Conservation (phyloP, 1,140 invertebrate species). For the Drosophila nannoptera region DNA sequence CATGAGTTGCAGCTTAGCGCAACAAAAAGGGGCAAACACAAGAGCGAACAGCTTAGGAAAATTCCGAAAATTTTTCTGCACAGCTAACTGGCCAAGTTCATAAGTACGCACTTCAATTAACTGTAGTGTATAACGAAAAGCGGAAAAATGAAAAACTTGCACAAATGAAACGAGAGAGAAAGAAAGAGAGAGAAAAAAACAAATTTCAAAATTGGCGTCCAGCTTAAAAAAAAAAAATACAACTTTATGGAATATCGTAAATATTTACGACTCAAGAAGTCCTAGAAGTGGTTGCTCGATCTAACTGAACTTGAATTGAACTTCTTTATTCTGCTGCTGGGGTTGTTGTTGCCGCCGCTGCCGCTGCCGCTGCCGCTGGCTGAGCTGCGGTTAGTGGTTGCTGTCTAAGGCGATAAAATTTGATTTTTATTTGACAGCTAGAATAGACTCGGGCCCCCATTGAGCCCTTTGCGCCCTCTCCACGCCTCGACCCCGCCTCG, state of each 20-base stretch:
- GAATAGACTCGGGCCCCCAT: conserved; percentile 26
- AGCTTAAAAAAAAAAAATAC: conserved; percentile 33
- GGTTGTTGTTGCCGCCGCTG: too few relatives aligned
- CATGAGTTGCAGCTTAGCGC: conserved; percentile 34
- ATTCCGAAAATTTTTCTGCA: conserved; percentile 12
- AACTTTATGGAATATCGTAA: conserved; percentile 66
- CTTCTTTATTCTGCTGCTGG: conserved; percentile 15
- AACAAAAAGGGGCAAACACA: not conserved
- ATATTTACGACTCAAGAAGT: conserved; percentile 59
- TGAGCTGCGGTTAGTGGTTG: conserved; percentile 24
- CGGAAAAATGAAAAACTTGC: not conserved
- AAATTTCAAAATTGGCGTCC: conserved; percentile 41
- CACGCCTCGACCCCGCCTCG: not conserved
- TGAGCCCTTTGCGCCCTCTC: conserved; percentile 25
- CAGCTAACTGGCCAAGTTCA: conserved; percentile 36
- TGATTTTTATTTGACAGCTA: conserved; percentile 39
- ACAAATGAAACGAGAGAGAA: not conserved
- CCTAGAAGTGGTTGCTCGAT: conserved; percentile 14
- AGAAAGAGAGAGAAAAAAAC: conserved; percentile 16
- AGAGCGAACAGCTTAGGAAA: conserved; percentile 6
- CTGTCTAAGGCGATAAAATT: conserved; percentile 27
- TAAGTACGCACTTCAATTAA: conserved; percentile 47
- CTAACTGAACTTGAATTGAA: conserved; percentile 34
- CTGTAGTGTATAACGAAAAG: conserved; percentile 12
- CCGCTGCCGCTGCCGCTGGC: too few relatives aligned